Evolutionary conservation across 2,888 invertebrate genomes (phyloP), one percentile per base, ranked within the genome.

Genomic region (Himalopsyche anomala): DNA sequence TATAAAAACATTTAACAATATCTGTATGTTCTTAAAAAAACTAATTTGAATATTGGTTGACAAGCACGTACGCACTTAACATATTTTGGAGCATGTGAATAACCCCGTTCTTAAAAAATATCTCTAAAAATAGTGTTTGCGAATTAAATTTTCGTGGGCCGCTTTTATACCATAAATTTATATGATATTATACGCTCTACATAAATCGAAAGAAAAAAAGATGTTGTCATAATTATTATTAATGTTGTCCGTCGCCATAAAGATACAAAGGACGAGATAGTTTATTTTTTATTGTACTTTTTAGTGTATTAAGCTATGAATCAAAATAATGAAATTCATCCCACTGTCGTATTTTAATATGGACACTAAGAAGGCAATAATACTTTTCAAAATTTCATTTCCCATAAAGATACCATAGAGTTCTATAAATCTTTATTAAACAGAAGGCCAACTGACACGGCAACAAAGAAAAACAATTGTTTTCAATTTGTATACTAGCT

Each of bases 61-160:
- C 28, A 4, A 38, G 9, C 38, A 74, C 74, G 74, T 74, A 28
- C 74, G 74, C 74, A 74, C 38, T 51, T 36, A 74, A 15, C 19
- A 74, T 15, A 38, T 74, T 74, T 36, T 15, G 12, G 28, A 74
- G 28, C 74, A 74, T 74, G 74, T 74, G 74, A 74, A 36, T 74
- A 74, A 74, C 74, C 74, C 74, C 36, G 74, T 12, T 74, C 74
- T 36, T 36, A 74, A 74, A 74, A 74, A 74, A 74, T 36, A 36
- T 38, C 11, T 38, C 74, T 74, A 74, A 74, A 36, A 74, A 74
- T 74, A 74, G 74, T 74, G 74, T 74, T 74, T 74, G 74, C 74
- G 74, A 74, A 74, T 74, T 38, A 74, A 74, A 38, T n/a, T 74
- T 36, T 74, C 1, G 74, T 74, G 74, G 74, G 74, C 38, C 12